Evolutionary conservation across 2,113 vertebrate species (phyloP), one percentile per base, ranked within the genome.

Genomic region (Archilochus colubris): DNA sequence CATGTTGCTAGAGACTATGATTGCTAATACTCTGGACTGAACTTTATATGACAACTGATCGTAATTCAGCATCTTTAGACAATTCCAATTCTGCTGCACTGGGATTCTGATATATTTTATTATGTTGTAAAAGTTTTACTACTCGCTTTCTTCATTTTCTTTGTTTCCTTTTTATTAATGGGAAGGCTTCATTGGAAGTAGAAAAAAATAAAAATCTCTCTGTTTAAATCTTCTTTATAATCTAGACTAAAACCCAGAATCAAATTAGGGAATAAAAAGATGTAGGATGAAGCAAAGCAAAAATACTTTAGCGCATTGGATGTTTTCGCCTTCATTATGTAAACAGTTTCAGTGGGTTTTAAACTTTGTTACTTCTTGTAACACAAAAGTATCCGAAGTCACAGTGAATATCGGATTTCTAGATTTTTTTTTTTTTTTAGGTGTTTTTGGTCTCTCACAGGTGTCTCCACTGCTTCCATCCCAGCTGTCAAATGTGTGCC

Each of bases 131-230:
- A 97, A 95, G 73, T 97, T 97, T 96, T 97, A 97, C 92, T 96
- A 43, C 70, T 94, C 80, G 84, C 95, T 95, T 96, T 91, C 87
- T 94, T 95, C 62, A 88, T 95, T 96, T 96, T 95, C 91, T 95
- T 90, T 92, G 91, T 96, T 95, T 94, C 91, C 85, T 96, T 95
- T 97, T 97, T 96, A 95, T 96, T 97, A 97, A 96, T 96, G 87
- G 80, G 73, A 91, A 79, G 40, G 58, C 58, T 96, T 97, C 89
- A 73, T 40, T 83, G 91, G 88, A 88, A 92, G 40, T 51, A 72
- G 3, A 55, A 46, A 48, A 48, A 48, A 48, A 48, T 20, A 87
- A 77, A 69, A 83, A 85, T 72, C 82, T 31, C 54, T 23, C 53
- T 72, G 31, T 46, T 96, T 91, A 96, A 95, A 96, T 97, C 92